These are phyloP conservation scores for Bagarius yarrelli DNA, from an alignment of 2,113 vertebrate species.

Conservation along the genomic window DNA sequence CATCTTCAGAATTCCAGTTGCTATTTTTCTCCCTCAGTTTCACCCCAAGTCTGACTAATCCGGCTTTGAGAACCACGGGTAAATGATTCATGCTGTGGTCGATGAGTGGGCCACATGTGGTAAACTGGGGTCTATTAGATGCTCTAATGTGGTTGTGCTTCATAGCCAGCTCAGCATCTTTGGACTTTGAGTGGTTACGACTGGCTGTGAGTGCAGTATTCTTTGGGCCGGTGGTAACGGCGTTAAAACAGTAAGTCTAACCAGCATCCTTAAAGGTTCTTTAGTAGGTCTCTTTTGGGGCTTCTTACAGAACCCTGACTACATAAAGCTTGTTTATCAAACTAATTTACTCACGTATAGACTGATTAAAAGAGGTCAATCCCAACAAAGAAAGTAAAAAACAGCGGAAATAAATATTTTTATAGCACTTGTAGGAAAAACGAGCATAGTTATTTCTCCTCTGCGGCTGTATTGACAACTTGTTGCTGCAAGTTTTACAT, in stretches of 20 bases:
- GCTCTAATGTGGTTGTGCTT: constrained; percentile 42
- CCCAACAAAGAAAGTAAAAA: background rate
- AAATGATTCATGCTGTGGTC: constrained; percentile 38
- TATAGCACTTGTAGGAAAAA: background rate
- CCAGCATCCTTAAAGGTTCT: constrained; percentile 3
- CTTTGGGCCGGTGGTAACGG: constrained; percentile 10
- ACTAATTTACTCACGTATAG: background rate
- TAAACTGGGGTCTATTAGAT: constrained; percentile 35
- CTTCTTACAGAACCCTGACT: background rate
- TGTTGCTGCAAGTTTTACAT: background rate
- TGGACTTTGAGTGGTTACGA: constrained; percentile 13
- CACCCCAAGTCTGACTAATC: constrained; percentile 14
- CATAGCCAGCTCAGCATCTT: constrained; percentile 37
- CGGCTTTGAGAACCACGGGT: constrained; percentile 14
- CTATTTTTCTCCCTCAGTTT: constrained; percentile 4
- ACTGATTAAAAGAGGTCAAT: background rate
- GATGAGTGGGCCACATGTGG: constrained; percentile 35
- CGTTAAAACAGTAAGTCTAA: background rate
- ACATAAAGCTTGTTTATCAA: background rate
- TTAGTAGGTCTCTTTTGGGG: background rate
- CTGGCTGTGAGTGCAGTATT: constrained; percentile 25
- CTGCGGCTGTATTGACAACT: background rate
- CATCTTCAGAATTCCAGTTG: background rate
- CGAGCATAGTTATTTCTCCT: background rate
- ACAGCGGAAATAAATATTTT: background rate